Conservation (phyloP, 2,113 vertebrate genomes). For the Eulemur rufifrons region DNA sequence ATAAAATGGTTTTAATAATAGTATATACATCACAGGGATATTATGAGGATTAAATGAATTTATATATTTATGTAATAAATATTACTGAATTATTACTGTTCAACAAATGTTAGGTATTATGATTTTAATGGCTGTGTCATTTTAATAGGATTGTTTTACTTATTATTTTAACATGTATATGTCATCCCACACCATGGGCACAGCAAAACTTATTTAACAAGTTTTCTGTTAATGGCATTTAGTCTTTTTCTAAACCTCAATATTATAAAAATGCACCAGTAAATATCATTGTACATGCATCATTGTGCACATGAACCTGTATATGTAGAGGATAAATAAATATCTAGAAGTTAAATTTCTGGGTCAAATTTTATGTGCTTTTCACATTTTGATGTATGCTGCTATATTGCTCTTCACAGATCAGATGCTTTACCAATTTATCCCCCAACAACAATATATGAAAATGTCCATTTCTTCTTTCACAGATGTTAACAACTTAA, state of each 20-base stretch:
- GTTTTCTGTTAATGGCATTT: not conserved
- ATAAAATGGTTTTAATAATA: not conserved
- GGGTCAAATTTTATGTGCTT: not conserved
- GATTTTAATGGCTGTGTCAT: not conserved
- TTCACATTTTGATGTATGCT: not conserved
- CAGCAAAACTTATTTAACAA: not conserved
- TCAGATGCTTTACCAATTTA: not conserved
- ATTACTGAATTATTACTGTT: not conserved
- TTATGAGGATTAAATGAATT: not conserved
- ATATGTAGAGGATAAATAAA: not conserved
- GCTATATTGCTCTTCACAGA: not conserved
- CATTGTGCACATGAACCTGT: not conserved
- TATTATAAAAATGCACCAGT: not conserved
- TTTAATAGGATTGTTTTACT: not conserved
- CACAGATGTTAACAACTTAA: not conserved
- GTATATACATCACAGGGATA: not conserved
- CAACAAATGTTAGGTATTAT: not conserved
- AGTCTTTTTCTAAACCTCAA: not conserved
- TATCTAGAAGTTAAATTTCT: not conserved
- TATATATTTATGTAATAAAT: not conserved
- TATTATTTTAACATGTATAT: slow-evolving; percentile 1
- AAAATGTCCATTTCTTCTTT: not conserved
- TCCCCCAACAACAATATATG: not conserved
- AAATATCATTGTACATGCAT: not conserved
- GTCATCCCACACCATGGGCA: not conserved